These are phyloP conservation scores for Taphrorychus bicolor DNA, from an alignment of 2,888 invertebrate genomes.

Conservation along the genomic window DNA sequence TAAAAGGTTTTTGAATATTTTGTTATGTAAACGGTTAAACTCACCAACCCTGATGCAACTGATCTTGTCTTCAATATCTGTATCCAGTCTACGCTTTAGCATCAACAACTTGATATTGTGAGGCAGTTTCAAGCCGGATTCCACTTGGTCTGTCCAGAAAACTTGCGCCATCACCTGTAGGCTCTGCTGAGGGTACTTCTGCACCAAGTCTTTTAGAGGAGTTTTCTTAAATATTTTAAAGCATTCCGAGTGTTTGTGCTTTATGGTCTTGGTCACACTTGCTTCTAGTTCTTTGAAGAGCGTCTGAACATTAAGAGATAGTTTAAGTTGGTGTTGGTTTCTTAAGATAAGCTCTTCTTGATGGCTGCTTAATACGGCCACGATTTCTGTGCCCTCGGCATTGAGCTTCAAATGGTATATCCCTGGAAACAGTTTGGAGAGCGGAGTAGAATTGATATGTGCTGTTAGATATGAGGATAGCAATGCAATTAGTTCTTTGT, in stretches of 20 bases:
- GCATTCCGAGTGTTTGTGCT: slow-evolving; percentile 42
- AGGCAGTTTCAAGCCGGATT: slow-evolving; percentile 47
- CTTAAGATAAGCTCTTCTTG: slow-evolving; percentile 72
- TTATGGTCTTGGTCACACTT: slow-evolving; percentile 68
- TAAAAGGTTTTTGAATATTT: slow-evolving; percentile 59
- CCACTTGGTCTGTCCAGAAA: slow-evolving; percentile 60
- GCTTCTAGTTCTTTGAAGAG: slow-evolving; percentile 82
- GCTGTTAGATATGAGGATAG: no score
- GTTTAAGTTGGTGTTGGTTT: slow-evolving; percentile 66
- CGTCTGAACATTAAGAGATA: slow-evolving; percentile 66
- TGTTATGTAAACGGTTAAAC: slow-evolving; percentile 44
- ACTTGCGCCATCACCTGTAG: slow-evolving; percentile 42
- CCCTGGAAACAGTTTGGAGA: slow-evolving; percentile 85
- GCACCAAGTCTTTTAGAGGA: slow-evolving; percentile 33
- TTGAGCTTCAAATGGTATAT: slow-evolving; percentile 69
- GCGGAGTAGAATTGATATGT: slow-evolving; percentile 61
- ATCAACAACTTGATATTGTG: slow-evolving; percentile 44
- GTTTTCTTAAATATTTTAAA: slow-evolving; percentile 40
- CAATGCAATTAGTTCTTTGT: slow-evolving; percentile 80
- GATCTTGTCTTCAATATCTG: slow-evolving; percentile 40
- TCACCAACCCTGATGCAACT: slow-evolving; percentile 48
- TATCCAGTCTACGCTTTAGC: slow-evolving; percentile 40
- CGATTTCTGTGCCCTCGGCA: slow-evolving; percentile 64
- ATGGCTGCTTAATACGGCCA: slow-evolving; percentile 74
- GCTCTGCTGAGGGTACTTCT: slow-evolving; percentile 44